phyloP scores from a whole-genome alignment of 2,888 invertebrate species.

The Drosophila melanocephala region DNA sequence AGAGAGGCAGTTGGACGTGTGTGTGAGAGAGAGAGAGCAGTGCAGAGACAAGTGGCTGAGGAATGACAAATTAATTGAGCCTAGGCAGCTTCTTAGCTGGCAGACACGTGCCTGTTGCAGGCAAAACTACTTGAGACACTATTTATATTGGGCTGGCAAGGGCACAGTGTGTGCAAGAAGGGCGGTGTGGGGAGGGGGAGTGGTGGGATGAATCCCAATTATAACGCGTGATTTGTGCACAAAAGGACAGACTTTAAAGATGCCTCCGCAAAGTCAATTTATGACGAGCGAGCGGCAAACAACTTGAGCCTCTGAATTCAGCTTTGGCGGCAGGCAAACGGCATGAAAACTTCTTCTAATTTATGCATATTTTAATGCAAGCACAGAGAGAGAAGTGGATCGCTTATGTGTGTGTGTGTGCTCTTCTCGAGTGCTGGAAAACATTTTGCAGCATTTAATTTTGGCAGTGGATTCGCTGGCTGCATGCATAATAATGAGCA shows the following conservation, averaged over 20 bases:
- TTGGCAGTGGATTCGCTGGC: constrained; percentile 38
- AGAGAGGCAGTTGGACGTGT: neutral
- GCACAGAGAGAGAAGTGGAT: neutral
- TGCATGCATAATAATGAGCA: constrained; percentile 74
- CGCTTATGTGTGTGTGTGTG: constrained; percentile 1
- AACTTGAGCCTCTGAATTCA: constrained; percentile 32
- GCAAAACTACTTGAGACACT: constrained; percentile 60
- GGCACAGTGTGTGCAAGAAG: too few relatives aligned
- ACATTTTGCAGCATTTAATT: constrained; percentile 74
- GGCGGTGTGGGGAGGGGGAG: neutral
- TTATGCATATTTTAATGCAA: constrained; percentile 62
- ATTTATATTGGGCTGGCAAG: constrained; percentile 13
- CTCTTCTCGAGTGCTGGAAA: constrained; percentile 45
- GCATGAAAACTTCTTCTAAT: constrained; percentile 44
- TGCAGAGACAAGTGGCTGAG: constrained; percentile 52
- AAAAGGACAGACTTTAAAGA: constrained; percentile 53
- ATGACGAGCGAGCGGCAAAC: constrained; percentile 36
- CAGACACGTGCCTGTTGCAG: constrained; percentile 55
- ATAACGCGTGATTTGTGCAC: constrained; percentile 55
- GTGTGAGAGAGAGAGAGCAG: neutral
- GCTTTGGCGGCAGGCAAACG: neutral
- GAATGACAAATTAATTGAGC: constrained; percentile 68
- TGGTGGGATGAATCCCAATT: constrained; percentile 6
- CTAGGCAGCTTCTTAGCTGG: constrained; percentile 33
- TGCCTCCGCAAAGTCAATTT: constrained; percentile 20